A percentile compares a stretch with the other conserved stretches of the same genome.
These are phyloP conservation scores for Prolemur simus DNA, from an alignment of 2,113 vertebrate species.

Conservation along the genomic window DNA sequence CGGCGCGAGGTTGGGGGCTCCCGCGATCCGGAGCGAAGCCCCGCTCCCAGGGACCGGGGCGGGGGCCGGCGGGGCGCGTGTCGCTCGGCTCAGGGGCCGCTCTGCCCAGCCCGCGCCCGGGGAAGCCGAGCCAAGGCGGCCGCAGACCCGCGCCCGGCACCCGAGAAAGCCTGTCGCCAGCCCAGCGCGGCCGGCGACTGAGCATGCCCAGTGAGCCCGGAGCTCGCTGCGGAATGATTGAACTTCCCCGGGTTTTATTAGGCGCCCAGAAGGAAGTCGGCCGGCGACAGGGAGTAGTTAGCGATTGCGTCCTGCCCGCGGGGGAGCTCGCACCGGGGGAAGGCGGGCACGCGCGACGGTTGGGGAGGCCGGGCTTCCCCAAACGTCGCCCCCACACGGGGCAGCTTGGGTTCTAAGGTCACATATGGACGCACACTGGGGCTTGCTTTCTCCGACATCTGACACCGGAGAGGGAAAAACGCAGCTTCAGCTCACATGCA, in stretches of 20 bases:
- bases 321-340: not conserved
- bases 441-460: not conserved
- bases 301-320: not conserved
- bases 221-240: not conserved
- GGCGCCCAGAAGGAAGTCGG: slow-evolving; percentile 55
- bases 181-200: slow-evolving; percentile 29
- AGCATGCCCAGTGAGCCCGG: slow-evolving; percentile 72
- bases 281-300: not conserved
- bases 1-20: not conserved
- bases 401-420: not conserved
- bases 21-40: not conserved
- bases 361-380: not conserved
- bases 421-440: not conserved
- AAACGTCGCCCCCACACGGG: not conserved
- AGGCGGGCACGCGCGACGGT: not conserved
- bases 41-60: not conserved
- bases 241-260: not conserved
- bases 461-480: not conserved
- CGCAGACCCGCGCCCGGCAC: not conserved
- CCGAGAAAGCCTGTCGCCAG: not conserved
- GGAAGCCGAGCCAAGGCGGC: not conserved
- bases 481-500: not conserved
- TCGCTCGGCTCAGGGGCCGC: not conserved
- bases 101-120: not conserved
- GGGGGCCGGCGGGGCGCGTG: not conserved